Conservation (phyloP, 2,888 invertebrate genomes). For the Oxytorus armatus region DNA sequence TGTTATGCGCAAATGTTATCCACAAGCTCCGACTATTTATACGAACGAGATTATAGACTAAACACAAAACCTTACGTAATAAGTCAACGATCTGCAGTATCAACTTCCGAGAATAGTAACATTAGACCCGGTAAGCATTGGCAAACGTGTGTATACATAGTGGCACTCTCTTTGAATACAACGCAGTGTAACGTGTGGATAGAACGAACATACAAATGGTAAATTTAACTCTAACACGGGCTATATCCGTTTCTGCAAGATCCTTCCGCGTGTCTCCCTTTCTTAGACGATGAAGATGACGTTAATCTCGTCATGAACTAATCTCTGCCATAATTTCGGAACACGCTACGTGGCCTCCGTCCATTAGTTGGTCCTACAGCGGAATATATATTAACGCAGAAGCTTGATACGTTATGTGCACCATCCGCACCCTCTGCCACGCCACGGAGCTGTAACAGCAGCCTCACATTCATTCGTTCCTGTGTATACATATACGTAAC, state of each 20-base stretch:
- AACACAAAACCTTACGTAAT: neutral
- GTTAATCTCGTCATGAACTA: constrained; percentile 60
- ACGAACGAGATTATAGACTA: neutral
- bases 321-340: constrained; percentile 65
- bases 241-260: constrained; percentile 15
- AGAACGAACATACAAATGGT: neutral
- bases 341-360: constrained; percentile 51
- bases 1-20: too few species aligned
- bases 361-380: constrained; percentile 21
- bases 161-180: constrained; percentile 2
- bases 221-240: constrained; percentile 9
- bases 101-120: constrained; percentile 34
- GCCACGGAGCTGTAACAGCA: constrained; percentile 39
- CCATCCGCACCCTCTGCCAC: constrained; percentile 29
- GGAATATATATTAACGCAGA: constrained; percentile 5
- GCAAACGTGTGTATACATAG: constrained; percentile 7
- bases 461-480: constrained; percentile 6
- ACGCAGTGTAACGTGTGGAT: too few species aligned
- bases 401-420: constrained; percentile 46
- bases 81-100: constrained; percentile 13
- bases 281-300: constrained; percentile 26
- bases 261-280: neutral
- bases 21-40: neutral
- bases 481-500: constrained; percentile 37
- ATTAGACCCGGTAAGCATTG: neutral